phyloP scores from a whole-genome alignment of 2,888 invertebrate species.

The Philaethria dido region DNA sequence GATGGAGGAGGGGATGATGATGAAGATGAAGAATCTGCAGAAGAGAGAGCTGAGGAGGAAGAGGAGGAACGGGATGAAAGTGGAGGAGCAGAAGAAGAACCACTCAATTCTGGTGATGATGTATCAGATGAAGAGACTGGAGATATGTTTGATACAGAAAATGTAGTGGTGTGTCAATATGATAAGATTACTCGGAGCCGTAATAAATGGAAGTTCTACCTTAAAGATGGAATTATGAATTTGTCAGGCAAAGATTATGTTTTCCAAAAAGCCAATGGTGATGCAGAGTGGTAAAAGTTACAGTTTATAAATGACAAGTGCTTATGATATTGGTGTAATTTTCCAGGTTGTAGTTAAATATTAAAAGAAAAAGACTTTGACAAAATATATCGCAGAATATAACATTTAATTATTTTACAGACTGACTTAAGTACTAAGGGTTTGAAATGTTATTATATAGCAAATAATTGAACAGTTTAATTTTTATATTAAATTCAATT shows the following conservation, averaged over 20 bases:
- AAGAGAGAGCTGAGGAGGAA: constrained; percentile 85
- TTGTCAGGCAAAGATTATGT: constrained; percentile 98
- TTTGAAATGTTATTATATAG: constrained; percentile 9
- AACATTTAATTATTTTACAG: constrained; percentile 15
- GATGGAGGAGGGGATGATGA: constrained; percentile 88
- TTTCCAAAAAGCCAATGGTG: constrained; percentile 99
- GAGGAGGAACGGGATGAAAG: constrained; percentile 89
- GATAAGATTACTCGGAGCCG: constrained; percentile 99
- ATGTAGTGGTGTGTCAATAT: constrained; percentile 99
- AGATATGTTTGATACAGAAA: constrained; percentile 99
- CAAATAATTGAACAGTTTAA: not conserved
- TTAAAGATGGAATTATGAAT: constrained; percentile 99
- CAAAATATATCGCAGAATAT: constrained; percentile 52
- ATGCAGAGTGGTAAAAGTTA: constrained; percentile 96
- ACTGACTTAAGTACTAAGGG: constrained; percentile 18
- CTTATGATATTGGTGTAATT: constrained; percentile 58
- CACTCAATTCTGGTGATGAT: constrained; percentile 98
- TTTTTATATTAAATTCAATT: constrained; percentile 1
- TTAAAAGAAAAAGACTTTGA: constrained; percentile 55
- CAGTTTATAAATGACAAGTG: constrained; percentile 52
- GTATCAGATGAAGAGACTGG: constrained; percentile 97
- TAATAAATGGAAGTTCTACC: constrained; percentile 99
- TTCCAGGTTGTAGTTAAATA: constrained; percentile 55
- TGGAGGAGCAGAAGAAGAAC: constrained; percentile 90
- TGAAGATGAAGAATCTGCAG: constrained; percentile 91